Percentiles rank a stretch among this genome's conserved stretches.
phyloP scores from a whole-genome alignment of 2,888 invertebrate species.

The Andrena trimmerana region DNA sequence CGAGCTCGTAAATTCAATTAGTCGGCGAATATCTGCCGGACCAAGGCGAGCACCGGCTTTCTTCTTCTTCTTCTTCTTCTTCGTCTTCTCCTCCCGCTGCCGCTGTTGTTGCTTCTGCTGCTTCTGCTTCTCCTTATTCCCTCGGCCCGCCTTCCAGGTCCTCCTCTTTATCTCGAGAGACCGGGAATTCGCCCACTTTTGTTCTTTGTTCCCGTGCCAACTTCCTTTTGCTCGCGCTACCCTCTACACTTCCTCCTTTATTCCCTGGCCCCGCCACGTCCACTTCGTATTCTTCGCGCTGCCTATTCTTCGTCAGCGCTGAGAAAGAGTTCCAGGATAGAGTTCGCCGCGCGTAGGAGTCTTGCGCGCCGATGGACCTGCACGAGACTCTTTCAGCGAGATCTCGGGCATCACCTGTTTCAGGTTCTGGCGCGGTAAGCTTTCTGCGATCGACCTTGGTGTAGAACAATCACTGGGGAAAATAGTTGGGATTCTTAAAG shows the following conservation, averaged over 20 bases:
- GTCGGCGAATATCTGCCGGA: constrained; percentile 80
- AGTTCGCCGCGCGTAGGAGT: constrained; percentile 51
- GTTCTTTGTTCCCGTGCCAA: constrained; percentile 73
- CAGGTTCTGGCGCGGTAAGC: background rate
- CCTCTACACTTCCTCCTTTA: constrained; percentile 71
- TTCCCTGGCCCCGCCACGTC: constrained; percentile 67
- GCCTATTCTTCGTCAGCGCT: constrained; percentile 69
- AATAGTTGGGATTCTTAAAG: no score
- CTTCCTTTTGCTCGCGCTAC: constrained; percentile 71
- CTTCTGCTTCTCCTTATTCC: constrained; percentile 51
- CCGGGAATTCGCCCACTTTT: constrained; percentile 75
- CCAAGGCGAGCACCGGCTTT: constrained; percentile 66
- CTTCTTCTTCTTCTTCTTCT: constrained; percentile 62
- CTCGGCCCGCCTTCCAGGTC: constrained; percentile 35
- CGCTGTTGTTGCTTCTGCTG: constrained; percentile 39
- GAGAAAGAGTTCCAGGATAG: constrained; percentile 55
- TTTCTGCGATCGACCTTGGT: background rate
- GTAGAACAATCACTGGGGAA: no score
- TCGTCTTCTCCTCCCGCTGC: constrained; percentile 40
- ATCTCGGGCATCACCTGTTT: constrained; percentile 50
- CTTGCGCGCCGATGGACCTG: constrained; percentile 31
- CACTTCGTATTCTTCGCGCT: constrained; percentile 67
- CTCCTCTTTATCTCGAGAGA: constrained; percentile 71
- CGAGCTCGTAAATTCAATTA: constrained; percentile 83
- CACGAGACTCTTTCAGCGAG: constrained; percentile 12